These are phyloP conservation scores for Sisor rabdophorus DNA, from an alignment of 2,113 vertebrate species.

Conservation along the genomic window DNA sequence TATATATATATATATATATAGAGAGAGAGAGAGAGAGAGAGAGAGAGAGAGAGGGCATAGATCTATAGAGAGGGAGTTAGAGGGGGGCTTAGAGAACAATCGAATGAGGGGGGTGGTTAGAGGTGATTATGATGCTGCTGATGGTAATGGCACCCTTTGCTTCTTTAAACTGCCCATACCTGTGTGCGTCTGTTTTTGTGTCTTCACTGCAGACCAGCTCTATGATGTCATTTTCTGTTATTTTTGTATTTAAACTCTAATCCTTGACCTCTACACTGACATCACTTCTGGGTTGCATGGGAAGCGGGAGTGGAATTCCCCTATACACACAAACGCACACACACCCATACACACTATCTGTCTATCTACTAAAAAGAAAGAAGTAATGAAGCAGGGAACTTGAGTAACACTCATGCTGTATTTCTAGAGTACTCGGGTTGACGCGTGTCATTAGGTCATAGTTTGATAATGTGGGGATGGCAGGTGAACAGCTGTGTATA, in stretches of 20 bases:
- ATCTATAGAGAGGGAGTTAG: no score
- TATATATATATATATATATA: no score
- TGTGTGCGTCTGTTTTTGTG: no score
- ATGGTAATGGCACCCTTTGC: no score
- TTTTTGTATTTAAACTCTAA: background rate
- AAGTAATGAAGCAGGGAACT: background rate
- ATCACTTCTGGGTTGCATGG: background rate
- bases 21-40: no score
- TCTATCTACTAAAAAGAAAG: background rate
- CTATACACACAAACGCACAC: background rate
- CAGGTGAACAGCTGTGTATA: slow-evolving; percentile 38
- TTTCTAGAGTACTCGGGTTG: slow-evolving; percentile 7
- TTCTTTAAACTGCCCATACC: no score
- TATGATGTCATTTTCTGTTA: slow-evolving; percentile 6
- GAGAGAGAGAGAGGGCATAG: no score
- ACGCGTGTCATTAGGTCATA: slow-evolving; percentile 10
- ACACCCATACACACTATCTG: background rate
- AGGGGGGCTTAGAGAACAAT: no score
- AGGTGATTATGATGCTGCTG: no score
- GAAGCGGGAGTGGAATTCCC: background rate
- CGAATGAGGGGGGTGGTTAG: no score
- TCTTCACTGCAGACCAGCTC: background rate
- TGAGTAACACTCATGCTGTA: background rate
- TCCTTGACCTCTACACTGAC: background rate
- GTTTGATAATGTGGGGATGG: slow-evolving; percentile 10